Percentiles rank a stretch among this genome's conserved stretches.
phyloP scores from a whole-genome alignment of 2,888 invertebrate species.

The Clepsis dumicolana region DNA sequence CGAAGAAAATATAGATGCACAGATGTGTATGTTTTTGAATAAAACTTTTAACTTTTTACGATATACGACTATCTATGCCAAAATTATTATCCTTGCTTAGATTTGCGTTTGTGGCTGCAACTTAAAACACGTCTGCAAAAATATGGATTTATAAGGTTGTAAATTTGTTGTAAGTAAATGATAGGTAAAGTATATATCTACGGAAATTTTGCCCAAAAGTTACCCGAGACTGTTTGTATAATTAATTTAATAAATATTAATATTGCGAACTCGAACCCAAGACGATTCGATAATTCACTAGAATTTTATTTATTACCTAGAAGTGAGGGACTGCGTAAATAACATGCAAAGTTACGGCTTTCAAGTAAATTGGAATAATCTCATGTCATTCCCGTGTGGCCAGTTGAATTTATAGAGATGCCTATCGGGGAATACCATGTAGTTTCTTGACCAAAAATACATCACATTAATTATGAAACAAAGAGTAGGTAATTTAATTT shows the following conservation, averaged over 20 bases:
- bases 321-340: conserved; percentile 5
- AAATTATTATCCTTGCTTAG: background rate
- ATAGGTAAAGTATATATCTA: background rate
- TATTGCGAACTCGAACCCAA: conserved; percentile 11
- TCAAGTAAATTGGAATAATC: conserved; percentile 31
- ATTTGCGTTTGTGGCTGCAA: background rate
- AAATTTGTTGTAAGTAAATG: background rate
- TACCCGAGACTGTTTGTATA: conserved; percentile 7
- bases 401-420: background rate
- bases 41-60: too few species aligned
- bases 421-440: too few species aligned
- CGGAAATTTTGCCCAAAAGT: background rate
- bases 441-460: too few species aligned
- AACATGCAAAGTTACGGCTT: conserved; percentile 28
- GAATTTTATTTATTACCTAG: conserved; percentile 33
- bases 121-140: background rate
- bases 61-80: too few species aligned
- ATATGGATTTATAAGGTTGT: background rate
- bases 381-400: background rate
- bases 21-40: too few species aligned
- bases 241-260: conserved; percentile 26
- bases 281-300: conserved; percentile 11
- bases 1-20: background rate
- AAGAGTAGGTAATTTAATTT: too few species aligned
- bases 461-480: too few species aligned